Conservation (phyloP, 2,113 vertebrate genomes). For the Grallaria varia region DNA sequence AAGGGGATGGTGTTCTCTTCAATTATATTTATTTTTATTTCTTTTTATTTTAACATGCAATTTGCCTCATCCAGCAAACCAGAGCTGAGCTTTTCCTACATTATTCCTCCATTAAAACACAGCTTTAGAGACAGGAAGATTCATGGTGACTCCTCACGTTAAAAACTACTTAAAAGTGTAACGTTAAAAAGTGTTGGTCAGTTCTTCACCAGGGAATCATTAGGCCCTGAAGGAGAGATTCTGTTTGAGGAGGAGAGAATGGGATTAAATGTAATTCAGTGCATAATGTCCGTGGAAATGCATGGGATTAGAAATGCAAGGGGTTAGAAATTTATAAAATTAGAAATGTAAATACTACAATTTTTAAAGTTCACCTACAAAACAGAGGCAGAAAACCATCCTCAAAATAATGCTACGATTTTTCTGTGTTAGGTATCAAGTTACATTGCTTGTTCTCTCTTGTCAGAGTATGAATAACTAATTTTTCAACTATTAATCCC, state of each 20-base stretch:
- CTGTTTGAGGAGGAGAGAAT: not conserved
- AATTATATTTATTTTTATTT: no score
- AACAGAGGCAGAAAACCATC: not conserved
- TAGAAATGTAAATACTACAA: not conserved
- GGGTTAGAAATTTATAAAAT: not conserved
- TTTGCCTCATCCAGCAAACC: not conserved
- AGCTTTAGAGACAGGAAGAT: not conserved
- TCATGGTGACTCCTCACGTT: not conserved
- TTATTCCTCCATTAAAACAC: not conserved
- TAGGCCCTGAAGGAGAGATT: not conserved
- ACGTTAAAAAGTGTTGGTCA: not conserved
- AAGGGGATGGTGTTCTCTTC: not conserved
- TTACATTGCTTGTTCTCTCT: not conserved
- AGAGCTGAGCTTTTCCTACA: not conserved
- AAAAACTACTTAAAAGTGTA: not conserved
- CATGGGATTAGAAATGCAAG: not conserved
- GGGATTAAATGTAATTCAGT: not conserved
- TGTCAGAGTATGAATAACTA: not conserved
- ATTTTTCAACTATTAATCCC: not conserved
- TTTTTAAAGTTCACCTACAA: not conserved
- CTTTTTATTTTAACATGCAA: not conserved
- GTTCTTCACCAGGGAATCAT: not conserved
- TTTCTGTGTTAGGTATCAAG: not conserved
- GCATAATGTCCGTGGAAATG: not conserved
- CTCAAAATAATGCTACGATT: not conserved